Conservation (phyloP, 2,888 invertebrate genomes). For the Drosophila quinaria region DNA sequence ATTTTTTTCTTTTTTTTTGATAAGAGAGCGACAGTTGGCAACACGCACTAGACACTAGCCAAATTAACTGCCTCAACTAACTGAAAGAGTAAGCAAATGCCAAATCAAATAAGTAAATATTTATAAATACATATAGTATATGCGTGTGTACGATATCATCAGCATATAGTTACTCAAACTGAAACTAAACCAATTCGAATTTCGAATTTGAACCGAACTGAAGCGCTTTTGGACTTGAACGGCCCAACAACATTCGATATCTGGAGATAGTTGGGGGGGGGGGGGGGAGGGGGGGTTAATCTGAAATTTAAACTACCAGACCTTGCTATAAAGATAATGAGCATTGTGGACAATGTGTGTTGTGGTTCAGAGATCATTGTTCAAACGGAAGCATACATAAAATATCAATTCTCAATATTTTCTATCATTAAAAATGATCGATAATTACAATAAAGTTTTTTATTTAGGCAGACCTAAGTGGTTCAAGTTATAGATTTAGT, state of each 20-base stretch:
- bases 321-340: conserved; percentile 18
- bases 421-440: background rate
- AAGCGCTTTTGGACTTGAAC: conserved; percentile 2
- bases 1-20: conserved; percentile 20
- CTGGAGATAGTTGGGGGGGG: conserved; percentile 13
- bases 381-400: background rate
- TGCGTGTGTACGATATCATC: conserved; percentile 13
- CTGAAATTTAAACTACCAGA: conserved; percentile 1
- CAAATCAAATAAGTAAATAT: conserved; percentile 19
- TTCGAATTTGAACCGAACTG: conserved; percentile 20
- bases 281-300: conserved; percentile 6
- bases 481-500: background rate
- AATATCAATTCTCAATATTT: background rate
- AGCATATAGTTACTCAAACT: conserved; percentile 1
- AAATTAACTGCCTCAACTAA: conserved; percentile 26
- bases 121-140: background rate
- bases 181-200: conserved; percentile 14
- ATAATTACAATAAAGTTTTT: background rate
- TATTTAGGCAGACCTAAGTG: background rate
- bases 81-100: conserved; percentile 25
- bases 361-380: conserved; percentile 12
- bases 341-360: conserved; percentile 5
- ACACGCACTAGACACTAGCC: conserved; percentile 21
- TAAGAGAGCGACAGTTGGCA: conserved; percentile 40
- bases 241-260: conserved; percentile 10